phyloP scores from a whole-genome alignment of 2,113 vertebrate species.

The Leptocoma aspasia region DNA sequence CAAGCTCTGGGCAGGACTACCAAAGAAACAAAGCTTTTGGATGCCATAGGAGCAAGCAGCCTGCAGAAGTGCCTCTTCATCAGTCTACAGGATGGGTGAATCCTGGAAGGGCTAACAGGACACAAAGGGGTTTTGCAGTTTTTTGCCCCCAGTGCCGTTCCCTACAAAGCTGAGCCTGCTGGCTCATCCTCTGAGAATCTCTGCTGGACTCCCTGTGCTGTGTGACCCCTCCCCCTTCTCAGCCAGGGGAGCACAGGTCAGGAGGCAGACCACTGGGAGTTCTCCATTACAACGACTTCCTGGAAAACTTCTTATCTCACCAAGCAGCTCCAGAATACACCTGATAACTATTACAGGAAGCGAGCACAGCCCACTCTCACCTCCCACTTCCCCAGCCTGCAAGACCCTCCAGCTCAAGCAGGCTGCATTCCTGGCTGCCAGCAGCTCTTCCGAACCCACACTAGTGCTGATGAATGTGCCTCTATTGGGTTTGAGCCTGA shows the following conservation, averaged over 20 bases:
- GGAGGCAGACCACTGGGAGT: slow-evolving; percentile 70
- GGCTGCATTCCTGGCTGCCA: neutral
- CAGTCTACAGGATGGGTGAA: fast-evolving
- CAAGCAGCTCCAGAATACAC: slow-evolving; percentile 66
- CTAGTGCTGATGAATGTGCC: neutral
- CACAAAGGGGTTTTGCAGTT: neutral
- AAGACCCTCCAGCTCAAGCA: neutral
- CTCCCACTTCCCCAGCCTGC: neutral
- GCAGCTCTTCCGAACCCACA: neutral
- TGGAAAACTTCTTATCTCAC: slow-evolving; percentile 79
- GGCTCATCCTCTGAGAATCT: neutral
- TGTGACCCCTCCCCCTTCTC: slow-evolving; percentile 21
- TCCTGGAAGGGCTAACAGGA: neutral
- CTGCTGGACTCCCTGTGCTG: neutral
- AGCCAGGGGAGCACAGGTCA: slow-evolving; percentile 27
- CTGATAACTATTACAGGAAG: slow-evolving; percentile 68
- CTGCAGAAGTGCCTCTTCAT: neutral
- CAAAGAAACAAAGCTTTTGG: neutral
- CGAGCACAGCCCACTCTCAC: neutral
- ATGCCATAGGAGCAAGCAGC: neutral
- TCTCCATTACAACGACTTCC: slow-evolving; percentile 84
- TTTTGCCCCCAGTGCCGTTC: neutral
- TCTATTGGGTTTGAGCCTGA: fast-evolving
- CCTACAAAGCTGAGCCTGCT: neutral
- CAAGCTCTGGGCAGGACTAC: neutral